Base-by-base conservation (phyloP, 64 coral and sea anemone genomes). In the Orbicella faveolata region DNA sequence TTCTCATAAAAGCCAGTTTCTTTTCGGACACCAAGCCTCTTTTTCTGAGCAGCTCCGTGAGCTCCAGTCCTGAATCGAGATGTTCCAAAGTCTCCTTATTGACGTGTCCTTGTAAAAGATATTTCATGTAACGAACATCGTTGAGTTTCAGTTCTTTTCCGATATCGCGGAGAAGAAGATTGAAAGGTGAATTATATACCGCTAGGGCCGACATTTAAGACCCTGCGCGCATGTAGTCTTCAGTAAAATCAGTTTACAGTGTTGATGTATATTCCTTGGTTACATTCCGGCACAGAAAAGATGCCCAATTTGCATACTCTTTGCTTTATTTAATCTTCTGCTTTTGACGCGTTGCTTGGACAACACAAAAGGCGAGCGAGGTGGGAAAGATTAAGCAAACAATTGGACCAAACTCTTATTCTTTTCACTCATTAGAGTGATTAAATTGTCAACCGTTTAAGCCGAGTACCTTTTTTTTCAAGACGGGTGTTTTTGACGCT, bases 1-100 rank as follows among this genome's bases (percentile, higher is more conserved):
- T 97, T 84, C 95, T 93, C 54, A 97, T 82, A 69, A 97, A 97
- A 16, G 92, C 95, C 0, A 97, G 41, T 81, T 89, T 89, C n/a
- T 80, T 83, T 36, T 97, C 91, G 1, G 95, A 64, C 12, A 97
- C 95, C 35, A 97, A 89, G 5, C 95, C 95, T 59, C 95, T 89
- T 44, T 87, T 88, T 41, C 83, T 83, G 16, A 97, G 81, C 16
- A 83, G 83, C 11, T 90, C 70, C 4, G 77, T 91, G 36, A 97
- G 75, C 41, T 97, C 88, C 26, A 81, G 83, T 73, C 95, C 95
- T 16, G 95, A 94, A 33, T 90, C 89, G 16, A 97, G 73, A 66
- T 94, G 51, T 55, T 94, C 82, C 37, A 97, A 64, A 55, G 95
- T 94, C 82, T 97, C 95, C 75, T 88, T 87, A 75, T 94, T 97